phyloP scores from a whole-genome alignment of 2,113 vertebrate species.

The Pogonocichla stellata region DNA sequence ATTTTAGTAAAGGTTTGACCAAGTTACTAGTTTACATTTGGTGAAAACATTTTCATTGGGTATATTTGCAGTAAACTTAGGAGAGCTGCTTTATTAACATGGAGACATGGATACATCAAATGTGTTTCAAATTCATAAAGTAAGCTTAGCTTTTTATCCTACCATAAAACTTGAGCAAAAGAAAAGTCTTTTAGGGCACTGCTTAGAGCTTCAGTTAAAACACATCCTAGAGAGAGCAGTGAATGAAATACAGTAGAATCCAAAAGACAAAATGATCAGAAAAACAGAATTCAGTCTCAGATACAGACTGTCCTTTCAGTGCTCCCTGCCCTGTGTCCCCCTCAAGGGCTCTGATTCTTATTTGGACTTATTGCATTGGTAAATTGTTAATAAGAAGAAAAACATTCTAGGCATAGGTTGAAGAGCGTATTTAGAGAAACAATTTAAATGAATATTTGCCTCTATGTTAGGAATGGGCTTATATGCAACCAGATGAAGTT shows the following conservation, averaged over 20 bases:
- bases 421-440: neutral
- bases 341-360: neutral
- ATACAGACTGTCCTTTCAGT: neutral
- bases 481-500: neutral
- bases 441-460: neutral
- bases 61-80: neutral
- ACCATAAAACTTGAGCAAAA: neutral
- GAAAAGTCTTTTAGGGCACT: neutral
- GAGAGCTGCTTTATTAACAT: neutral
- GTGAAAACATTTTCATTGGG: neutral
- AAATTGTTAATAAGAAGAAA: neutral
- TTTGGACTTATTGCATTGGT: neutral
- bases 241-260: neutral
- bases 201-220: neutral
- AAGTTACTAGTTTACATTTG: neutral
- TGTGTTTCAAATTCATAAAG: neutral
- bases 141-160: neutral
- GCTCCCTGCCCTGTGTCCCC: fast-evolving
- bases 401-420: neutral
- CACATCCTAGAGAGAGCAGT: neutral
- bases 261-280: neutral
- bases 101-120: neutral
- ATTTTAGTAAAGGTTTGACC: neutral
- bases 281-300: neutral
- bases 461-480: neutral